Evolutionary conservation across 2,113 vertebrate genomes (phyloP), one percentile per base, ranked within the genome.

Genomic region (Catharus bicknelli): DNA sequence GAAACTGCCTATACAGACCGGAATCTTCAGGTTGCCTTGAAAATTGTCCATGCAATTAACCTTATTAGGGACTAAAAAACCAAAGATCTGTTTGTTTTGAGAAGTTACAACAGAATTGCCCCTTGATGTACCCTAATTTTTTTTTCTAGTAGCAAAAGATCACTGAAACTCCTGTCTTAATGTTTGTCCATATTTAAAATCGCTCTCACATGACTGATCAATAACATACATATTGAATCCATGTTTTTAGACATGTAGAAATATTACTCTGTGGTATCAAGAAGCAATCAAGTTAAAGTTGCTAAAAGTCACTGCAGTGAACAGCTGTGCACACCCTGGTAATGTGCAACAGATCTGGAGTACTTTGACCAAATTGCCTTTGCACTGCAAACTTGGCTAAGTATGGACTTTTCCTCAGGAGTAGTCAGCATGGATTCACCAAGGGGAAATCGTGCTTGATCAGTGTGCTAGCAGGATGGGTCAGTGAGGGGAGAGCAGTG

Each of bases 401-500:
- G 11, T 38, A 12, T 38, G 9, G n/a, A 11, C 22, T 38, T 1
- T 36, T 45, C 54, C 27, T 77, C 15, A 27, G n/a, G 54, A 51
- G 22, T 3, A 53, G 21, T 59, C 38, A 68, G 32, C 63, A 38
- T 45, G 63, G n/a, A 19, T 61, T 77, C 12, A 29, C n/a, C n/a
- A 61, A 38, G 47, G 27, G 22, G 18, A 61, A 53, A 53, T 59
- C 17, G 18, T 67, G 45, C 36, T 68, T 59, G 32, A 27, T 26
- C 45, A 32, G 4, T 22, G 14, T 59, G 54, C n/a, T 47, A 16
- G 47, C 63, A 69, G 40, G 40, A 40, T 47, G 18, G 16, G 7
- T 30, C 1, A 0, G 1, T 42, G 66, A 55, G 34, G 20, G 13
- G 25, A 42, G 29, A 26, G 16, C 1, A 0, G 19, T 54, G 34